phyloP scores from a whole-genome alignment of 2,797 vertebrate genomes.

The Oreochromis grahami region DNA sequence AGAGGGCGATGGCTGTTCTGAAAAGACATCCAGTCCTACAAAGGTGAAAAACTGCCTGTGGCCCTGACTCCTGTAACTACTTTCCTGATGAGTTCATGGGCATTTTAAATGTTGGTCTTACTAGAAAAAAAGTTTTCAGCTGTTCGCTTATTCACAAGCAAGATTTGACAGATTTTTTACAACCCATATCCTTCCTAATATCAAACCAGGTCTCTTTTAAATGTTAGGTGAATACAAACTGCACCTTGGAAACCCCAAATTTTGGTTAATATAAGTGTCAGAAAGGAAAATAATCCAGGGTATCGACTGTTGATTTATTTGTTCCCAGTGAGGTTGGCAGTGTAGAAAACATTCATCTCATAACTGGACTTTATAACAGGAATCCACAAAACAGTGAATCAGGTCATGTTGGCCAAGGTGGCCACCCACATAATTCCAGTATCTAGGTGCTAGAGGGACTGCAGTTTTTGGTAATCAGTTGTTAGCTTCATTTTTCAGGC shows the following conservation, averaged over 20 bases:
- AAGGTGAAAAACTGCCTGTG: neutral
- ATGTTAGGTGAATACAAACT: rapidly evolving
- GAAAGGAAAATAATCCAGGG: neutral
- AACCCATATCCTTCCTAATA: rapidly evolving
- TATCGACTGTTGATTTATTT: neutral
- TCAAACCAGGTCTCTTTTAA: neutral
- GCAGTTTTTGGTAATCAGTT: neutral
- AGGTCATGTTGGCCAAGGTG: neutral
- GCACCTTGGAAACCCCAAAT: neutral
- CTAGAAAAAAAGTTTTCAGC: rapidly evolving
- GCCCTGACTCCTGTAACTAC: neutral
- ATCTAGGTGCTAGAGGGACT: neutral
- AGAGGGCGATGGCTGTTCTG: no score
- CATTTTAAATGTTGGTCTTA: neutral
- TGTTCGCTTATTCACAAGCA: neutral
- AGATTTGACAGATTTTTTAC: neutral
- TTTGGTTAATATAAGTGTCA: rapidly evolving
- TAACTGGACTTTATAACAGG: neutral
- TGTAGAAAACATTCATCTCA: neutral
- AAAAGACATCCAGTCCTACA: neutral
- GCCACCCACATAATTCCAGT: rapidly evolving
- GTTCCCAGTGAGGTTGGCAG: neutral
- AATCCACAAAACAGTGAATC: neutral
- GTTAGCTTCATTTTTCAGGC: neutral
- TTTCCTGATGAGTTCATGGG: neutral